Evolutionary conservation across 2,888 invertebrate species (phyloP), one percentile per base, ranked within the genome.

Genomic region (Eumacrocentrus americanus): DNA sequence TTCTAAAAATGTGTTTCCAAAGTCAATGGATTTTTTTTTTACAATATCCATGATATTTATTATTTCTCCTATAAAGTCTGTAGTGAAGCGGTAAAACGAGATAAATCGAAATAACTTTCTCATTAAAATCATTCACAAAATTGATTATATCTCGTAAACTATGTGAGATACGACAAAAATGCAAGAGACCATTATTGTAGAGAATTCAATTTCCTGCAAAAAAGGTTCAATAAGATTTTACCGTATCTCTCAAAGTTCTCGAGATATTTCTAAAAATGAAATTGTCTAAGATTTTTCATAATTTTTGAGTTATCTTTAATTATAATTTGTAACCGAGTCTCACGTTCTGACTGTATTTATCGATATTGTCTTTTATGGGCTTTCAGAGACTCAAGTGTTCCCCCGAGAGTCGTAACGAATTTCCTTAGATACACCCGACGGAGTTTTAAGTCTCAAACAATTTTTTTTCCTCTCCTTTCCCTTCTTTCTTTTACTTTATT

Each of bases 381-480:
- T 11, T 51, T 51, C 20, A 37, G 35, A 22, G 37, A 37, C 18
- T 48, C 34, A 51, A 51, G 18, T 20, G 37, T 11, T 20, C 51
- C 18, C 22, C 3, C 34, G 37, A 37, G 51, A 51, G 18, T 51
- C 51, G 22, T 51, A 51, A 51, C 51, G 51, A 51, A 51, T 51
- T 51, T 37, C 12, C 37, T 7, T 22, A 20, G 37, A 51, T 37
- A 34, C 22, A 22, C 14, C 37, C 20, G 2, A 18, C 7, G 22
- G 12, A 51, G 22, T 51, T 51, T 51, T 51, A 51, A 18, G 14
- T 16, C 14, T n/a, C n/a, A n/a, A n/a, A 42, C 16, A 16, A 4
- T 42, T 42, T 42, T 42, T 42, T 42, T 42, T 34, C 48, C 34
- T 3, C 14, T 38, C 4, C 12, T 48, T 34, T 48, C 14, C 29